Percentiles rank a stretch among this genome's conserved stretches.
These are phyloP conservation scores for Berghia stephanieae DNA, from an alignment of 1,140 invertebrate species.

Conservation along the genomic window DNA sequence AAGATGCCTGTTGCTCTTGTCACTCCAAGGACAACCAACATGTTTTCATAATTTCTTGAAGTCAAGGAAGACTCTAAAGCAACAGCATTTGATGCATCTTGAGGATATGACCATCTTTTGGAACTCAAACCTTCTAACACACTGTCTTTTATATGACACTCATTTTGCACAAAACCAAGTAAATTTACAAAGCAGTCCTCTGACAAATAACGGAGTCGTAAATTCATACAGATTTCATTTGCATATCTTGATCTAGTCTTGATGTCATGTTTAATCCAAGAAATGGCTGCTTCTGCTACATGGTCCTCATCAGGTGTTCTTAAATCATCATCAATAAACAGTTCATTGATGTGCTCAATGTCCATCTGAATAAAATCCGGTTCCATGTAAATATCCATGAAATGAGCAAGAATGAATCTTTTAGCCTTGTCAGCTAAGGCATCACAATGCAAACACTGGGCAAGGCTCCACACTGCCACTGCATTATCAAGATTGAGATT, in stretches of 20 bases:
- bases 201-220: conserved; percentile 40
- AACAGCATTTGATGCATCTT: conserved; percentile 25
- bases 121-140: conserved; percentile 28
- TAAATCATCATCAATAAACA: conserved; percentile 44
- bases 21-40: conserved; percentile 39
- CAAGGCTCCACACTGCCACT: conserved; percentile 45
- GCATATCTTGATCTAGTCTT: conserved; percentile 35
- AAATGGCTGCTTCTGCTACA: conserved; percentile 41
- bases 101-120: conserved; percentile 18
- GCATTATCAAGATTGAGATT: conserved; percentile 43
- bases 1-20: conserved; percentile 36
- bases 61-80: conserved; percentile 25
- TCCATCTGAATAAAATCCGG: conserved; percentile 45
- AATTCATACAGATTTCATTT: conserved; percentile 35
- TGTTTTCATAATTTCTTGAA: conserved; percentile 41
- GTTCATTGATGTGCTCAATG: conserved; percentile 34
- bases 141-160: conserved; percentile 27
- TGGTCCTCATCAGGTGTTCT: conserved; percentile 41
- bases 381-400: conserved; percentile 35
- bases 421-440: conserved; percentile 36
- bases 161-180: conserved; percentile 24
- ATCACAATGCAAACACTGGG: conserved; percentile 40
- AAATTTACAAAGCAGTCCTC: conserved; percentile 30
- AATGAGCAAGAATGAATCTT: conserved; percentile 40
- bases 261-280: conserved; percentile 43